phyloP scores from a whole-genome alignment of 2,888 invertebrate species.

The Drosophila gaucha region DNA sequence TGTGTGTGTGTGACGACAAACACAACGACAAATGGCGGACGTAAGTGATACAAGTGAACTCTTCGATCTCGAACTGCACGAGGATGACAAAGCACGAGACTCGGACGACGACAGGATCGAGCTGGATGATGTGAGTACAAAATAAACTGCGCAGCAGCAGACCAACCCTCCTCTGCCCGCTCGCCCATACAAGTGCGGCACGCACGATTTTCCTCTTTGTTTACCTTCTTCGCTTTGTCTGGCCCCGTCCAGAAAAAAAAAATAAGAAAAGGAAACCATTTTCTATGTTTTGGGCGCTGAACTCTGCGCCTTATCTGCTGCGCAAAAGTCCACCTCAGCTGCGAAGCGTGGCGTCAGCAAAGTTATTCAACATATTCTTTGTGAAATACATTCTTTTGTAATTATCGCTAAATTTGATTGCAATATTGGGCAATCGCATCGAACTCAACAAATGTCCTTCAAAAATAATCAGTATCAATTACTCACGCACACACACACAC shows the following conservation, averaged over 20 bases:
- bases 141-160: slow-evolving; percentile 59
- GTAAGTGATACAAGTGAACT: slow-evolving; percentile 87
- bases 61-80: slow-evolving; percentile 96
- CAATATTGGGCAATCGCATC: slow-evolving; percentile 58
- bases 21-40: slow-evolving; percentile 82
- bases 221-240: slow-evolving; percentile 69
- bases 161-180: not conserved
- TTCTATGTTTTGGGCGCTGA: slow-evolving; percentile 33
- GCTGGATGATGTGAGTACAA: slow-evolving; percentile 90
- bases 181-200: slow-evolving; percentile 3
- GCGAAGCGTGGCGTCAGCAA: slow-evolving; percentile 48
- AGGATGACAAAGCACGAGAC: slow-evolving; percentile 90
- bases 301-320: slow-evolving; percentile 66
- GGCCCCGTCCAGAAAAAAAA: slow-evolving; percentile 13
- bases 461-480: slow-evolving; percentile 73
- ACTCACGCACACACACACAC: slow-evolving; percentile 28
- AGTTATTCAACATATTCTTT: slow-evolving; percentile 56
- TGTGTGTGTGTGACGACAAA: slow-evolving; percentile 46
- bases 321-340: slow-evolving; percentile 68
- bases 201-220: slow-evolving; percentile 59
- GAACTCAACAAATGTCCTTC: slow-evolving; percentile 67
- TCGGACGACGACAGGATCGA: slow-evolving; percentile 94
- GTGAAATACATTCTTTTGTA: slow-evolving; percentile 17
- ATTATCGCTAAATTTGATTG: slow-evolving; percentile 32
- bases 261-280: slow-evolving; percentile 19